These are phyloP conservation scores for Clarias laeviceps DNA, from an alignment of 2,797 vertebrate genomes.

Conservation along the genomic window DNA sequence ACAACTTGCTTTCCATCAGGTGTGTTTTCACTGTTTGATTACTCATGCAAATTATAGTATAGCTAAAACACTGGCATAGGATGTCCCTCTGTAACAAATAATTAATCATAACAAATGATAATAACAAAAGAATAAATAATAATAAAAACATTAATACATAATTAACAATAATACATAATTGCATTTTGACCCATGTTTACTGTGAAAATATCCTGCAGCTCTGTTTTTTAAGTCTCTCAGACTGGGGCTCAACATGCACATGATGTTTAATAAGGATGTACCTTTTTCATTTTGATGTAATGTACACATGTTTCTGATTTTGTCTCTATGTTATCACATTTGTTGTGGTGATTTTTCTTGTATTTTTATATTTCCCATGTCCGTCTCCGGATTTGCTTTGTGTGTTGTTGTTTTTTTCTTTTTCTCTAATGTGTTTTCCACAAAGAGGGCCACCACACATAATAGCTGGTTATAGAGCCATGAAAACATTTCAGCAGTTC, in stretches of 20 bases:
- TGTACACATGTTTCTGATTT: neutral
- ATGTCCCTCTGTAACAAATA: neutral
- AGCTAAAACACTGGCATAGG: neutral
- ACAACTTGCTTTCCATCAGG: neutral
- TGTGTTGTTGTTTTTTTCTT: neutral
- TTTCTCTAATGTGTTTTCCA: neutral
- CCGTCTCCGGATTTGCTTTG: neutral
- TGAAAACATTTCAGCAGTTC: constrained; percentile 17
- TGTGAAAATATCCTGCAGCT: neutral
- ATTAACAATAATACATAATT: no score
- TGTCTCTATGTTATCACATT: neutral
- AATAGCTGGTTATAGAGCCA: neutral
- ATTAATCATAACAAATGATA: neutral
- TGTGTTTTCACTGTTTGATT: neutral
- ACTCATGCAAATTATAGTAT: neutral
- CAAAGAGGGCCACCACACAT: neutral
- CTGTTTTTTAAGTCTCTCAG: neutral
- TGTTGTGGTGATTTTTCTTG: neutral
- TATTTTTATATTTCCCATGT: neutral
- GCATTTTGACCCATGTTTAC: neutral
- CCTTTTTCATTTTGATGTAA: neutral
- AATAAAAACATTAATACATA: neutral
- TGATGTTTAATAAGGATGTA: neutral
- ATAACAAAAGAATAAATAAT: neutral
- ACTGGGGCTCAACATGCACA: neutral